phyloP scores from a whole-genome alignment of 2,113 vertebrate genomes.

The Clarias macrocephalus region DNA sequence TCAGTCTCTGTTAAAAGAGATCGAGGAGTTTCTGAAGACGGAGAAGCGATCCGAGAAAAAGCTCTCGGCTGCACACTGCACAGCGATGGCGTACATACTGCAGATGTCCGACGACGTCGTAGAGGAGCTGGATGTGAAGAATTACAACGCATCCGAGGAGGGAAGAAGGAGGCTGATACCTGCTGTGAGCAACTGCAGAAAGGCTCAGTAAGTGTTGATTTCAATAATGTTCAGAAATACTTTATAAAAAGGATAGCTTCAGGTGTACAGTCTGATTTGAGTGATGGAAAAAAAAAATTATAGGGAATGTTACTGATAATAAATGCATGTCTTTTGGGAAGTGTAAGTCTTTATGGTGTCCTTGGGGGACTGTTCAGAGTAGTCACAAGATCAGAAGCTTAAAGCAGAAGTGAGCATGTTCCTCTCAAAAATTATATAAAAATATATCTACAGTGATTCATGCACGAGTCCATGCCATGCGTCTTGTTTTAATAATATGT shows the following conservation, averaged over 20 bases:
- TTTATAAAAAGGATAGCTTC: background rate
- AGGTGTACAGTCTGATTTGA: background rate
- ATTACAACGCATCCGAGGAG: constrained; percentile 30
- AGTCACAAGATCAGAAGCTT: background rate
- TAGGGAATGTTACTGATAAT: background rate
- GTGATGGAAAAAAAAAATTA: too few species aligned
- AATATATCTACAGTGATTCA: background rate
- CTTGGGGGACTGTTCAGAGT: background rate
- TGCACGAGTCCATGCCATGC: background rate
- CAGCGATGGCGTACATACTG: constrained; percentile 35
- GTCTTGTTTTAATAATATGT: background rate
- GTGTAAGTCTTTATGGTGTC: background rate
- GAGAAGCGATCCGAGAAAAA: background rate
- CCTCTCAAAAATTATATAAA: background rate
- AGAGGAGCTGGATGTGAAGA: constrained; percentile 39
- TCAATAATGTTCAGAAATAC: background rate
- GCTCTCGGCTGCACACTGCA: constrained; percentile 35
- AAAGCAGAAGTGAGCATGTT: background rate
- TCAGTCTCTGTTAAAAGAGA: constrained; percentile 20
- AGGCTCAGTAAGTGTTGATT: constrained; percentile 23
- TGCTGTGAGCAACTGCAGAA: constrained; percentile 43
- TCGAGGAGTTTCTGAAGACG: constrained; percentile 17
- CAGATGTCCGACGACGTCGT: constrained; percentile 38
- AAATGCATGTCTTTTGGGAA: background rate
- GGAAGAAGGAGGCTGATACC: constrained; percentile 23